Base-by-base conservation (phyloP, 2,797 vertebrate genomes). In the Tarsius wallacei region DNA sequence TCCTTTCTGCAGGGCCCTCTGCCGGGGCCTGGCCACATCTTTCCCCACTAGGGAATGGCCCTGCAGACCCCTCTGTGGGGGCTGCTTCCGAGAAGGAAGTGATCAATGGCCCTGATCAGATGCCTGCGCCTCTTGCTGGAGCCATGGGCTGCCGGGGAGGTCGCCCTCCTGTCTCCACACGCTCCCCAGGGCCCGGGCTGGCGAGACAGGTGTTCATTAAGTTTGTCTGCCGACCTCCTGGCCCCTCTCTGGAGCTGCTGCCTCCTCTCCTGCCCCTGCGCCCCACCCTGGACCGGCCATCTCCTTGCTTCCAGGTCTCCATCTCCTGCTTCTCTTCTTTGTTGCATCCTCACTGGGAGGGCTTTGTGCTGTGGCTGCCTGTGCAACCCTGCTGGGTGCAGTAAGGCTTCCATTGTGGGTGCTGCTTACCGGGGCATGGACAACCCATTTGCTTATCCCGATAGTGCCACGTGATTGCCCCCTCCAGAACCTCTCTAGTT, bases 121-220 rank as follows among this genome's bases (percentile, higher is more conserved):
- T 7, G 1, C 36, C 36, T 19, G 64, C 64, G 70, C 47, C 90
- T 77, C 87, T 28, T 86, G 93, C 55, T 89, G 86, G 85, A 90
- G 85, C 95, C 68, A 7, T 4, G 68, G 64, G 66, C 59, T 94
- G 80, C 68, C 9, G 2, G 26, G 90, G 68, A 96, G 84, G 64
- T 66, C 24, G 4, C 63, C 42, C 73, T 96, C 70, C 92, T 95
- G 81, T 96, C 84, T 95, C 93, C 87, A 33, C 80, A 55, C 31
- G 22, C 87, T 96, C 90, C 87, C 90, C 11, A 87, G 93, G 87
- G 95, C 73, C 93, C n/a, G 12, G 74, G 91, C 83, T 92, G 57
- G 92, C 68, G 61, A 96, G 97, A 91, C 63, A 81, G 97, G 94
- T 96, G 90, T 93, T 98, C 97, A 31, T 98, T 97, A 94, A 28